A percentile compares a stretch with the other conserved stretches of the same genome.
These are phyloP conservation scores for Noctua comes DNA, from an alignment of 2,888 invertebrate genomes.

Conservation along the genomic window DNA sequence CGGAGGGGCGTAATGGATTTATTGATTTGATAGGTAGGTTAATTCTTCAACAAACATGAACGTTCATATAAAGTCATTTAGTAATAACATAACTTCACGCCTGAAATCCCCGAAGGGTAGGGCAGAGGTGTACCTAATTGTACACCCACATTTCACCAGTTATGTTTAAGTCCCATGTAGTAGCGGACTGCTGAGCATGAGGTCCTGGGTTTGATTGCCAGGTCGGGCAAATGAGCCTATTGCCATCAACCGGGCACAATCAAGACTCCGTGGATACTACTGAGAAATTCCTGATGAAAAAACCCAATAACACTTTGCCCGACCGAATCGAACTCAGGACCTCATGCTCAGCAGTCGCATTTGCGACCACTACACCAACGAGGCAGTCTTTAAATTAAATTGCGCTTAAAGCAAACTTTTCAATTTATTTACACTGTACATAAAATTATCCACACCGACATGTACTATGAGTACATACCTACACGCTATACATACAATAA, in stretches of 20 bases:
- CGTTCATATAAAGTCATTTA: neutral
- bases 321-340: too few species aligned
- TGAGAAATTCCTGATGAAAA: too few species aligned
- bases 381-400: too few species aligned
- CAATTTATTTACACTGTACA: neutral
- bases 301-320: too few species aligned
- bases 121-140: too few species aligned
- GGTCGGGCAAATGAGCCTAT: too few species aligned
- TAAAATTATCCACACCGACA: neutral
- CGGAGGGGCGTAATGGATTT: neutral
- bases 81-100: neutral
- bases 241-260: too few species aligned
- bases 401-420: neutral
- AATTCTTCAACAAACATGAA: neutral
- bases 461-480: neutral
- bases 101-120: neutral
- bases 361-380: too few species aligned
- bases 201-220: too few species aligned
- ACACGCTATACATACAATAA: slow-evolving; percentile 3
- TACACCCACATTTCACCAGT: neutral
- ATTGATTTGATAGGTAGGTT: neutral
- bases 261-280: too few species aligned
- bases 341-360: too few species aligned
- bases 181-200: too few species aligned
- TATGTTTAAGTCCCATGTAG: neutral